Evolutionary conservation across 2,888 invertebrate species (phyloP).

Genomic region (Rhagium mordax): DNA sequence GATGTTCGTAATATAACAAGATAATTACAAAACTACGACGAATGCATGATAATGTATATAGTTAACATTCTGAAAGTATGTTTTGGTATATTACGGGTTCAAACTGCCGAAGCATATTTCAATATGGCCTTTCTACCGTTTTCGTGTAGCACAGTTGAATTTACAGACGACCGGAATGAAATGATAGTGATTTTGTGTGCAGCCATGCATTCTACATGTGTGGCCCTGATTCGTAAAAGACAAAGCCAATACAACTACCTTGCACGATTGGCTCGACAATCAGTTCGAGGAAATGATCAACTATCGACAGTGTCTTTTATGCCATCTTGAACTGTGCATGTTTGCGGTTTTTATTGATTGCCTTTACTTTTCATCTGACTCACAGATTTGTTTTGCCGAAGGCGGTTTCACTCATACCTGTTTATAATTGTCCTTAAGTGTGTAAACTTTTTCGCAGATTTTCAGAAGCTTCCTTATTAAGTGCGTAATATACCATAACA

Average conservation of each 20-base stretch:
- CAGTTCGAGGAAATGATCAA: constrained; percentile 65
- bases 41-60: neutral
- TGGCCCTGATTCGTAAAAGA: constrained; percentile 61
- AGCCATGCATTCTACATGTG: constrained; percentile 61
- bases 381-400: neutral
- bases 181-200: constrained; percentile 54
- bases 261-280: constrained; percentile 58
- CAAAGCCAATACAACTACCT: constrained; percentile 58
- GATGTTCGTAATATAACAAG: too few relatives aligned
- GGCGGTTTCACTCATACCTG: neutral
- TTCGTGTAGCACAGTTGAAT: constrained; percentile 17
- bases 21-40: neutral
- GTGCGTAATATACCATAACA: too few relatives aligned
- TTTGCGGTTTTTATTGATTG: constrained; percentile 21
- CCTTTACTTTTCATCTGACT: constrained; percentile 4
- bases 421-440: neutral
- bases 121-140: neutral
- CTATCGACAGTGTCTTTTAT: constrained; percentile 52
- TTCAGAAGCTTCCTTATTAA: too few relatives aligned
- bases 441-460: neutral
- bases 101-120: neutral
- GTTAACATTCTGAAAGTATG: neutral
- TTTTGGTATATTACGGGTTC: neutral
- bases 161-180: constrained; percentile 37
- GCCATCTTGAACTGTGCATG: constrained; percentile 36